Conservation (phyloP, 1,140 invertebrate genomes). For the Tetramorium simillimum region DNA sequence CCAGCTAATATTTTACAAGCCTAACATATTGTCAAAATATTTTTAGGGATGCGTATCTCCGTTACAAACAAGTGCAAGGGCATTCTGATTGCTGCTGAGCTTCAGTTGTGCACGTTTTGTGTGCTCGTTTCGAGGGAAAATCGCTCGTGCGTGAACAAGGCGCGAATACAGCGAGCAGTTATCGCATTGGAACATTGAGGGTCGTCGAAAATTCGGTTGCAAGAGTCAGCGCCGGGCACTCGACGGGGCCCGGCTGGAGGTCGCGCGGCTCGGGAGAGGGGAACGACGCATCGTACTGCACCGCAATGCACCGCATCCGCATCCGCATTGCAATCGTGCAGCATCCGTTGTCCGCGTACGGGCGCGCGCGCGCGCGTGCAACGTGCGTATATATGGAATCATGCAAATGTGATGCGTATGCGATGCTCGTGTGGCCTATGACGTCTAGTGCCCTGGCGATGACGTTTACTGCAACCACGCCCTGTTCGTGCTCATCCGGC, state of each 20-base stretch:
- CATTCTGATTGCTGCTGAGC: not conserved
- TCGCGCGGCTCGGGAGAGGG: conserved; percentile 9
- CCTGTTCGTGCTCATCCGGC: conserved; percentile 77
- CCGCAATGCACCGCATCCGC: conserved; percentile 32
- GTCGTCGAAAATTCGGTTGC: conserved; percentile 67
- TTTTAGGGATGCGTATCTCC: not conserved
- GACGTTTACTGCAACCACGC: conserved; percentile 82
- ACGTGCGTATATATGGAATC: conserved; percentile 68
- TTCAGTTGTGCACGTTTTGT: conserved; percentile 42
- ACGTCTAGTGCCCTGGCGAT: conserved; percentile 81
- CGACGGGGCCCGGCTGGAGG: conserved; percentile 67
- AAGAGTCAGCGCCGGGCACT: conserved; percentile 67
- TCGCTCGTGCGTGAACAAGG: conserved; percentile 22
- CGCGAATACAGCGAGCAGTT: conserved; percentile 30
- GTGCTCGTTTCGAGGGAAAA: conserved; percentile 50
- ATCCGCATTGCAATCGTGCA: conserved; percentile 71
- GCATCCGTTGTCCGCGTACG: conserved; percentile 70
- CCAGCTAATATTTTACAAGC: not conserved
- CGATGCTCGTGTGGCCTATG: conserved; percentile 78
- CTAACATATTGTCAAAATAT: not conserved
- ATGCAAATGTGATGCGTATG: conserved; percentile 81
- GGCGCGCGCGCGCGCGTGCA: conserved; percentile 46
- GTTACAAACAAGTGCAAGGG: conserved; percentile 62
- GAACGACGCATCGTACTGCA: not conserved
- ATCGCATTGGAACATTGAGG: conserved; percentile 65